phyloP scores from a whole-genome alignment of 2,113 vertebrate species.

The Hyla sarda region DNA sequence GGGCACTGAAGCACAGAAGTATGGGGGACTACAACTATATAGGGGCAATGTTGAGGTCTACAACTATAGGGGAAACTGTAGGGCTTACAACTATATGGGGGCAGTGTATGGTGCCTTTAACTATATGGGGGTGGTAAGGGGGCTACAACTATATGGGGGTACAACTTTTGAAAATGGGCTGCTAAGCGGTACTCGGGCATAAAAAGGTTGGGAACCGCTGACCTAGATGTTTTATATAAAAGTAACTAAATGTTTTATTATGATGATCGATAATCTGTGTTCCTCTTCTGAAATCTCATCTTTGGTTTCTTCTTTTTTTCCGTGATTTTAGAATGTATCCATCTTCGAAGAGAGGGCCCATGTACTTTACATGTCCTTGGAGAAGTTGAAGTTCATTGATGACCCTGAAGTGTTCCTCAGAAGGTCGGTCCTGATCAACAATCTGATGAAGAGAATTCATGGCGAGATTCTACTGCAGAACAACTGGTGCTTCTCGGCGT shows the following conservation, averaged over 20 bases:
- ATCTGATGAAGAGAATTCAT: constrained; percentile 90
- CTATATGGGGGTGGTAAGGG: too few species aligned
- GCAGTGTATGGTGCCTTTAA: too few species aligned
- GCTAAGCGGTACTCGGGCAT: too few species aligned
- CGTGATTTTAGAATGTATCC: constrained; percentile 81
- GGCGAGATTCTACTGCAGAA: constrained; percentile 93
- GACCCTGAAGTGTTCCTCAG: constrained; percentile 94
- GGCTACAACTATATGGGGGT: too few species aligned
- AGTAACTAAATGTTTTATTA: neutral
- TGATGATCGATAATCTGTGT: neutral
- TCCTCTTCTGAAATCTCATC: neutral
- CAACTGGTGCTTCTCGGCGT: constrained; percentile 90
- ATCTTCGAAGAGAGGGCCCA: constrained; percentile 91
- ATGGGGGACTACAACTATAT: too few species aligned
- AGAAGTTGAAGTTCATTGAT: constrained; percentile 95
- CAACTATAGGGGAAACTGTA: too few species aligned
- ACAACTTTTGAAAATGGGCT: too few species aligned
- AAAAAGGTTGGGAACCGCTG: too few species aligned
- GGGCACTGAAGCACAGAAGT: too few species aligned
- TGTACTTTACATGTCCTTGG: constrained; percentile 93
- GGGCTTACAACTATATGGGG: too few species aligned
- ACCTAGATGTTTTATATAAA: too few species aligned
- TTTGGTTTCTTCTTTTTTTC: constrained; percentile 53
- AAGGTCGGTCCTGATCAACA: constrained; percentile 95
- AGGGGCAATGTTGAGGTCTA: too few species aligned